A percentile compares a stretch with the other conserved stretches of the same genome.
Evolutionary conservation across 2,888 invertebrate species (phyloP).

Genomic region (Apomyelois bistriatella): DNA sequence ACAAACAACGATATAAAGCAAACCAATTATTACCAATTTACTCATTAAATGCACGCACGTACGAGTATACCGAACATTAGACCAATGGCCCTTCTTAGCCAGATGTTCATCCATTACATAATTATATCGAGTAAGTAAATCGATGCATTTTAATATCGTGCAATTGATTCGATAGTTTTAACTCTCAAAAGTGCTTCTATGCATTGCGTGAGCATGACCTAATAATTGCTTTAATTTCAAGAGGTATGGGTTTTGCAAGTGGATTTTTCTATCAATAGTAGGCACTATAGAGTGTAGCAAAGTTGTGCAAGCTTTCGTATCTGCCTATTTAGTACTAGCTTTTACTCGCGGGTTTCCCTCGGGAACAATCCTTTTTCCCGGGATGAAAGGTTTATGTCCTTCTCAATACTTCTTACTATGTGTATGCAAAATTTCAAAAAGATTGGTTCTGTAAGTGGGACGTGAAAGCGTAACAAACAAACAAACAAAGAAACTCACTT

Average conservation of each 20-base stretch:
- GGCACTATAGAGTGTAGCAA: neutral
- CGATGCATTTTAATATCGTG: conserved; percentile 1
- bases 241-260: conserved; percentile 14
- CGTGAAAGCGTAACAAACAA: no score
- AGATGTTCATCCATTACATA: conserved; percentile 5
- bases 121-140: neutral
- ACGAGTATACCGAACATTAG: neutral
- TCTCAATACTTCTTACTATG: no score
- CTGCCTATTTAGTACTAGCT: no score
- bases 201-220: conserved; percentile 25
- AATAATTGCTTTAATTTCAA: conserved; percentile 19
- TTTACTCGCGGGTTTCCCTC: no score
- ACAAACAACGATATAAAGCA: neutral
- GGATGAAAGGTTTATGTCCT: no score
- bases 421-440: no score
- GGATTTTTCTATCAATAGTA: neutral
- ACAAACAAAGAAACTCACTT: no score
- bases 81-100: conserved; percentile 1
- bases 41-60: neutral
- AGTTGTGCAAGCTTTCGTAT: neutral
- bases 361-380: no score
- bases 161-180: neutral
- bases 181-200: conserved; percentile 11
- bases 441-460: no score
- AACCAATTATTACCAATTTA: neutral